phyloP scores from a whole-genome alignment of 1,140 invertebrate genomes.

The Drosophila auraria region DNA sequence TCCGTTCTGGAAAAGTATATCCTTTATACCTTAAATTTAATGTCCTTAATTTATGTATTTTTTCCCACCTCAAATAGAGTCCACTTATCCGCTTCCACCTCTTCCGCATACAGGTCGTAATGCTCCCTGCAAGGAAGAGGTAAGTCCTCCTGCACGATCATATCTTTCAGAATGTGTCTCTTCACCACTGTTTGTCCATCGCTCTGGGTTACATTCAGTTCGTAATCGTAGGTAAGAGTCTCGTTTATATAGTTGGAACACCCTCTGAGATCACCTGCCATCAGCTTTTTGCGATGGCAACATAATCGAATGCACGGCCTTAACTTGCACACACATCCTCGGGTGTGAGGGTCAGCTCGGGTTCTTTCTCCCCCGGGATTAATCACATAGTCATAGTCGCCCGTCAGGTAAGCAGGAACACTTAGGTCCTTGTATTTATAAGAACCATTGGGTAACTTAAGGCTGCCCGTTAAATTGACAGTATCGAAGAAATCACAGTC shows the following conservation, averaged over 20 bases:
- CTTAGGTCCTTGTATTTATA: conserved; percentile 47
- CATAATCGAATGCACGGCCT: conserved; percentile 61
- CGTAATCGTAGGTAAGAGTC: conserved; percentile 8
- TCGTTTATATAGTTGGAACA: conserved; percentile 9
- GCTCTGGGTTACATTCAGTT: conserved; percentile 33
- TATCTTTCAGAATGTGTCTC: conserved; percentile 28
- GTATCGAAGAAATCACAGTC: conserved; percentile 62
- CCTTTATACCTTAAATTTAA: neutral
- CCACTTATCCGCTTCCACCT: conserved; percentile 15
- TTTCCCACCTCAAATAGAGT: conserved; percentile 52
- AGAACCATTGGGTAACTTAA: conserved; percentile 41
- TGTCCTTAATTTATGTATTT: no score
- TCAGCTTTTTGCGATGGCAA: conserved; percentile 27
- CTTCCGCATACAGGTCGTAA: neutral
- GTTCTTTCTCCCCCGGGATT: neutral
- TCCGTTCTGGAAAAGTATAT: conserved; percentile 45
- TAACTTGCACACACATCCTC: conserved; percentile 60
- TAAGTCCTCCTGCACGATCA: conserved; percentile 43
- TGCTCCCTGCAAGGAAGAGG: conserved; percentile 39
- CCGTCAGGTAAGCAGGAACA: conserved; percentile 41
- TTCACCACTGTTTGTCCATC: conserved; percentile 12
- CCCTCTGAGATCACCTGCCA: neutral
- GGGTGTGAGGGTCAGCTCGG: conserved; percentile 28
- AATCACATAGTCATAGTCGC: conserved; percentile 35
- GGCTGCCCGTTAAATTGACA: conserved; percentile 39